phyloP scores from a whole-genome alignment of 2,113 vertebrate genomes.

The Chrysemys picta region DNA sequence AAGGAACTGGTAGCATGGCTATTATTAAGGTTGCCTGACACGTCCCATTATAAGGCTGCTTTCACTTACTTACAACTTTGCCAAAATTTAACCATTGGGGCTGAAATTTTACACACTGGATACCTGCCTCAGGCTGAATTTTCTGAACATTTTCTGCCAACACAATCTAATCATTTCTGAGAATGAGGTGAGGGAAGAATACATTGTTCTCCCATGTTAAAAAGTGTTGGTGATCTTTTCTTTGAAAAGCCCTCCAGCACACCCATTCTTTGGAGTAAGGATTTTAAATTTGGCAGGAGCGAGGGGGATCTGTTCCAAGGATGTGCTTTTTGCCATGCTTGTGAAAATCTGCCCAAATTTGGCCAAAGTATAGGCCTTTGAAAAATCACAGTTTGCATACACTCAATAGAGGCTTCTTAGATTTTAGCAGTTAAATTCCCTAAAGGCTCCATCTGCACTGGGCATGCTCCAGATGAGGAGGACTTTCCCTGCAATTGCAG shows the following conservation, averaged over 20 bases:
- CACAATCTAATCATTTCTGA: slow-evolving; percentile 47
- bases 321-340: slow-evolving; percentile 43
- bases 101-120: slow-evolving; percentile 9
- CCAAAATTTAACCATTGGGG: background rate
- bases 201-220: slow-evolving; percentile 14
- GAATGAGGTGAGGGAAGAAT: slow-evolving; percentile 58
- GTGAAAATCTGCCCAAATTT: slow-evolving; percentile 57
- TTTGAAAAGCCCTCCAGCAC: slow-evolving; percentile 53
- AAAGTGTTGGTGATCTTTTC: slow-evolving; percentile 27
- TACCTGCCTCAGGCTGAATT: slow-evolving; percentile 25
- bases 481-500: background rate
- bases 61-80: background rate
- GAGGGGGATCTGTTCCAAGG: slow-evolving; percentile 57
- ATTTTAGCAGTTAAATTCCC: background rate
- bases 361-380: slow-evolving; percentile 29
- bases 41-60: background rate
- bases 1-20: background rate
- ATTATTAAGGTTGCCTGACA: background rate
- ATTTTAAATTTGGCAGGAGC: slow-evolving; percentile 50
- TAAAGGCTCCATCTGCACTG: background rate
- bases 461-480: background rate
- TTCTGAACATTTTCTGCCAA: slow-evolving; percentile 30
- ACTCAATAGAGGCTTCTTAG: background rate
- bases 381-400: background rate
- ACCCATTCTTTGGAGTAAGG: slow-evolving; percentile 60